A percentile compares a stretch with the other conserved stretches of the same genome.
Conservation (phyloP, 2,888 invertebrate genomes). For the Melanargia galathea region DNA sequence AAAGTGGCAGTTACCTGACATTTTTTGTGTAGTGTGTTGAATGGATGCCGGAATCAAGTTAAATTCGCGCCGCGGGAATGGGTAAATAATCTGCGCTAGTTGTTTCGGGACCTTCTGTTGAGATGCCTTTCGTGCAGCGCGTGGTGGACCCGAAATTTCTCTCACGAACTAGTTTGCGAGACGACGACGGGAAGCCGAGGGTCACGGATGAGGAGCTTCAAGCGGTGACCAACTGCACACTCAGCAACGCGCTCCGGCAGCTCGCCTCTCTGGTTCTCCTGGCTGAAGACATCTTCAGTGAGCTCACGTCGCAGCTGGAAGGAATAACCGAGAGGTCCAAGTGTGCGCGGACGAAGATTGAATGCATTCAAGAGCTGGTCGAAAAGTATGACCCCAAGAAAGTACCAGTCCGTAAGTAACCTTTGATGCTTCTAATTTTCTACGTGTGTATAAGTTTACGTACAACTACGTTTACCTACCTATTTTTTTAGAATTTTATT, state of each 20-base stretch:
- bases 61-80: conserved; percentile 74
- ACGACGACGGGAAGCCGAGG: conserved; percentile 81
- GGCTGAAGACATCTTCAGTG: conserved; percentile 93
- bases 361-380: conserved; percentile 86
- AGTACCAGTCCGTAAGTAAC: conserved; percentile 95
- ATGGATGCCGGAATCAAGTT: conserved; percentile 76
- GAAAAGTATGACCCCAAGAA: conserved; percentile 91
- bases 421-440: background rate
- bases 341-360: conserved; percentile 86
- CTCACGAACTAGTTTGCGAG: conserved; percentile 85
- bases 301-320: conserved; percentile 89
- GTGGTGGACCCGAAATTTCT: conserved; percentile 91
- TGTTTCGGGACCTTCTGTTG: conserved; percentile 61
- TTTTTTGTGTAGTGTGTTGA: conserved; percentile 81
- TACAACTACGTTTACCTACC: too few relatives aligned
- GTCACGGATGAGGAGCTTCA: conserved; percentile 90
- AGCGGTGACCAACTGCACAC: conserved; percentile 92
- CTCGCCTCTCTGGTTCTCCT: conserved; percentile 91
- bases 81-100: conserved; percentile 69
- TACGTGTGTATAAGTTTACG: background rate
- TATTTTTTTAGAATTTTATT: too few relatives aligned
- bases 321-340: conserved; percentile 88
- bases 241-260: conserved; percentile 92
- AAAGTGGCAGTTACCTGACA: conserved; percentile 82
- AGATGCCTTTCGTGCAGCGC: conserved; percentile 94